Evolutionary conservation across 2,797 vertebrate genomes (phyloP).

Genomic region (Microctenopoma steveboyesi): DNA sequence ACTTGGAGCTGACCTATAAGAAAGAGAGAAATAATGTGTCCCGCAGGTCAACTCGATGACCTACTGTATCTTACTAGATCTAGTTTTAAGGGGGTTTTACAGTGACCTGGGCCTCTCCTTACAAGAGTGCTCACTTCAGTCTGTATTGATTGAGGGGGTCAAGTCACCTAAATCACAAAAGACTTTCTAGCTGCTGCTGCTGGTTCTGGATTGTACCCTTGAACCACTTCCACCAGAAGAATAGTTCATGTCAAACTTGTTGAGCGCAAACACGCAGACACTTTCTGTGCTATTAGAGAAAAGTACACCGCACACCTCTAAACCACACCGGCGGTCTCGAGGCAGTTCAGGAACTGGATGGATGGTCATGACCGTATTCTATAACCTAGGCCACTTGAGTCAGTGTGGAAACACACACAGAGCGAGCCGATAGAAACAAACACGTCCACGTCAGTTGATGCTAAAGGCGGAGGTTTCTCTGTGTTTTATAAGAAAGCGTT

Average conservation of each 20-base stretch:
- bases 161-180: not conserved
- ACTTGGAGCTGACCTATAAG: not conserved
- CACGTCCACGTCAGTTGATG: not conserved
- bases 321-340: too few relatives aligned
- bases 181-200: not conserved
- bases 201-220: not conserved
- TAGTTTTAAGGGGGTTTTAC: not conserved
- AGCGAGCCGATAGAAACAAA: not conserved
- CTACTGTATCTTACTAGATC: not conserved
- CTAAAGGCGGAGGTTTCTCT: slow-evolving; percentile 16
- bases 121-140: not conserved
- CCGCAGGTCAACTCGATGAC: not conserved
- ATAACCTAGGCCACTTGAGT: too few relatives aligned
- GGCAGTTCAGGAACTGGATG: too few relatives aligned
- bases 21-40: not conserved
- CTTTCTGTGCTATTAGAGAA: not conserved
- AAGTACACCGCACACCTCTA: too few relatives aligned
- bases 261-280: not conserved
- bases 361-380: too few relatives aligned
- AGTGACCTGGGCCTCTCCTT: not conserved
- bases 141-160: not conserved
- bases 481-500: not conserved
- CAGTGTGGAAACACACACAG: too few relatives aligned
- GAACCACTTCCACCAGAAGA: not conserved
- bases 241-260: not conserved